Evolutionary conservation across 2,797 vertebrate species (phyloP).

Genomic region (Neosilurus hyrtlii): DNA sequence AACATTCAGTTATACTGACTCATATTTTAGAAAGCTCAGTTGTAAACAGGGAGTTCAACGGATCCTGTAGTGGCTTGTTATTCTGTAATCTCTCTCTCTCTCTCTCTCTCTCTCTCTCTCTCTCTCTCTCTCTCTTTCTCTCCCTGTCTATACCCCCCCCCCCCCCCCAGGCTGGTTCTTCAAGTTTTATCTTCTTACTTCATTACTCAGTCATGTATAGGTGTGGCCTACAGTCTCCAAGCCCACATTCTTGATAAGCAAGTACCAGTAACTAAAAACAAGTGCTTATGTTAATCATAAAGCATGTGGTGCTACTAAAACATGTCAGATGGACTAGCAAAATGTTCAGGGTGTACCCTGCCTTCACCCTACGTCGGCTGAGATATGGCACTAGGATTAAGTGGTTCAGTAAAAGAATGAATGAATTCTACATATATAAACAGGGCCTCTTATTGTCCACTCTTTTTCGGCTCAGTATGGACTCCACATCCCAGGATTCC

Average conservation of each 20-base stretch:
- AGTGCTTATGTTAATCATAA: background rate
- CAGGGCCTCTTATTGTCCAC: too few species aligned
- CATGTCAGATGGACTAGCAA: too few species aligned
- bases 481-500: too few species aligned
- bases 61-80: conserved; percentile 8
- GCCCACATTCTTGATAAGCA: conserved; percentile 2
- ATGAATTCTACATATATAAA: too few species aligned
- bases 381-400: too few species aligned
- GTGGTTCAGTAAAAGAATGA: too few species aligned
- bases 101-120: background rate
- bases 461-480: too few species aligned
- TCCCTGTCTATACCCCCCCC: background rate
- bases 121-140: background rate
- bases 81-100: background rate
- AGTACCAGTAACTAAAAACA: background rate
- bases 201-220: conserved; percentile 38
- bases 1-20: background rate
- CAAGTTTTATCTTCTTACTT: conserved; percentile 39
- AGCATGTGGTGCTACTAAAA: too few species aligned
- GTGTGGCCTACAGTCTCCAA: conserved; percentile 32
- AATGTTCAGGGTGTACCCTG: too few species aligned
- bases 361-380: too few species aligned
- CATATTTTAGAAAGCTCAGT: too few species aligned
- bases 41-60: background rate
- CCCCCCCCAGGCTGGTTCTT: conserved; percentile 40